Evolutionary conservation across 2,113 vertebrate species (phyloP).

Genomic region (Neolamprologus kungweensis): DNA sequence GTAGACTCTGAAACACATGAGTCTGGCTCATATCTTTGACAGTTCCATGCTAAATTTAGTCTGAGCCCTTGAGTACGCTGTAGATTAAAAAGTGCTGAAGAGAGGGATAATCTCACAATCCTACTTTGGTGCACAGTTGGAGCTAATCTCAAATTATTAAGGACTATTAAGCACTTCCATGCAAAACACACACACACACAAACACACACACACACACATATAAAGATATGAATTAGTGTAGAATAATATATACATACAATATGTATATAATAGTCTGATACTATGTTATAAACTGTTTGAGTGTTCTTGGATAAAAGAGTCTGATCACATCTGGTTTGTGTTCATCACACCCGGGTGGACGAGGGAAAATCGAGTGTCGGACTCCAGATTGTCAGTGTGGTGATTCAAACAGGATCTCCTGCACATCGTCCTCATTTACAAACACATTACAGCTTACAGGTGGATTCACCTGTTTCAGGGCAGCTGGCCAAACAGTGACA

Average conservation of each 20-base stretch:
- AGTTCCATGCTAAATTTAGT: slow-evolving; percentile 42
- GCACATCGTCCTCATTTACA: background rate
- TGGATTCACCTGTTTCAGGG: fast-evolving
- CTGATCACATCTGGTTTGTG: background rate
- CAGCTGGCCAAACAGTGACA: background rate
- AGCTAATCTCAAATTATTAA: background rate
- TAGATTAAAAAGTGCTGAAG: slow-evolving; percentile 43
- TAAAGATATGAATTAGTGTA: background rate
- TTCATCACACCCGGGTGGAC: background rate
- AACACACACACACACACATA: too few species aligned
- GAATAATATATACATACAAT: fast-evolving
- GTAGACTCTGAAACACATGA: background rate
- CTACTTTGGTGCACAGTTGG: background rate
- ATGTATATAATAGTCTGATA: background rate
- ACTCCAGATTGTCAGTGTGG: background rate
- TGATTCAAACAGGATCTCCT: background rate
- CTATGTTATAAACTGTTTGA: background rate
- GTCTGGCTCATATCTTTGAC: slow-evolving; percentile 34
- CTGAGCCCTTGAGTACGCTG: slow-evolving; percentile 3
- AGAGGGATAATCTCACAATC: slow-evolving; percentile 42
- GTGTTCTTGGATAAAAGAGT: background rate
- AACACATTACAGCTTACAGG: background rate
- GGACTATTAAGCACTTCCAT: background rate
- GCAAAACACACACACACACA: background rate
- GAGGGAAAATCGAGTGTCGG: background rate